Evolutionary conservation across 2,113 vertebrate species (phyloP).

Genomic region (Petrocephalus zakoni): DNA sequence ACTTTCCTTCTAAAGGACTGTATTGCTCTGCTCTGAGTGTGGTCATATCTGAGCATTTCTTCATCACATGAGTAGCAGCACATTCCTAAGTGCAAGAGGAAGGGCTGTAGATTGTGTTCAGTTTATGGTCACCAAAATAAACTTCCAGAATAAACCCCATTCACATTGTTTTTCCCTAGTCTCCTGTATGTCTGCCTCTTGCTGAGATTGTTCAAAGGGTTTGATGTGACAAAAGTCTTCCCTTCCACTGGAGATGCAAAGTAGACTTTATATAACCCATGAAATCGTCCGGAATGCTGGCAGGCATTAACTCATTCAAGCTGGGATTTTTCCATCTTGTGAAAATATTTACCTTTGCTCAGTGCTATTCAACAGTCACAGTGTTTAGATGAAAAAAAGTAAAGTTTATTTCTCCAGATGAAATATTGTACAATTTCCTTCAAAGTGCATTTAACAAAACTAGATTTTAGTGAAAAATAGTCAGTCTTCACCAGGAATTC

Average conservation of each 20-base stretch:
- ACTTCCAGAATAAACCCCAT: slow-evolving; percentile 42
- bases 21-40: background rate
- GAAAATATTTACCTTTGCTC: background rate
- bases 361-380: background rate
- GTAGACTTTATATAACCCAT: background rate
- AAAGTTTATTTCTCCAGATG: slow-evolving; percentile 25
- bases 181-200: background rate
- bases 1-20: background rate
- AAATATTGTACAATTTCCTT: slow-evolving; percentile 66
- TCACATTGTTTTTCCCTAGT: slow-evolving; percentile 12
- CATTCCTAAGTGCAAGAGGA: background rate
- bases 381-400: slow-evolving; percentile 38
- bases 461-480: slow-evolving; percentile 59
- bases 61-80: background rate
- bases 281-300: background rate
- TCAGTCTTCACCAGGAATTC: background rate
- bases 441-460: slow-evolving; percentile 94
- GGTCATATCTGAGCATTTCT: background rate
- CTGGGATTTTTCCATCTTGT: background rate
- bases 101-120: background rate
- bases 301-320: background rate
- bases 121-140: slow-evolving; percentile 48
- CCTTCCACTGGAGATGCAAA: background rate
- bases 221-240: background rate
- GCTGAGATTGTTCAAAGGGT: background rate